A percentile compares a stretch with the other conserved stretches of the same genome.
Evolutionary conservation across 2,797 vertebrate genomes (phyloP).

Genomic region (Artibeus lituratus): DNA sequence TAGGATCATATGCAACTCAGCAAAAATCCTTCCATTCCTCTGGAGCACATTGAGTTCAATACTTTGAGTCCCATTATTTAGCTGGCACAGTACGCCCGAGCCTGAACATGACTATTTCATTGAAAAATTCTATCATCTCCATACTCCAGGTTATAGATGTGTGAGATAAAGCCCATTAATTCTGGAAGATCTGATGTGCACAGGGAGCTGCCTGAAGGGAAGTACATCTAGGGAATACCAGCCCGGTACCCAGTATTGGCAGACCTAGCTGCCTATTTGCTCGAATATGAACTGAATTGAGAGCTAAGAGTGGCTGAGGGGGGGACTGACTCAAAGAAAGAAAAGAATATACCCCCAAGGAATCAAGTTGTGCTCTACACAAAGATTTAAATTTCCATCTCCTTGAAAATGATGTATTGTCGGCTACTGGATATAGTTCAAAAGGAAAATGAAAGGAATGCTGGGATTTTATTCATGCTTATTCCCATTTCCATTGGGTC

Average conservation of each 20-base stretch:
- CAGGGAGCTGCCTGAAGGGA: not conserved
- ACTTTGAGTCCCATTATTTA: not conserved
- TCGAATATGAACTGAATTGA: not conserved
- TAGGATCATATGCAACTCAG: not conserved
- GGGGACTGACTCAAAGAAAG: not conserved
- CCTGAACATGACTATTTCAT: not conserved
- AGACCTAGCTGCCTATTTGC: not conserved
- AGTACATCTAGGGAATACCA: not conserved
- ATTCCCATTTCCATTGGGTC: not conserved
- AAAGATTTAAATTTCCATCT: constrained; percentile 26
- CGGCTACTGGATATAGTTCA: not conserved
- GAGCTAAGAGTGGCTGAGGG: not conserved
- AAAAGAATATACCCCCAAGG: not conserved
- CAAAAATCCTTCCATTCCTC: not conserved
- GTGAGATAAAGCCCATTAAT: not conserved
- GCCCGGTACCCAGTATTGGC: not conserved
- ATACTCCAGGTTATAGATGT: not conserved
- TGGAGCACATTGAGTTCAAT: not conserved
- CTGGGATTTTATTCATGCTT: not conserved
- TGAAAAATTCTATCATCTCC: not conserved
- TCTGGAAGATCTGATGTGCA: not conserved
- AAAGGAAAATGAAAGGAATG: not conserved
- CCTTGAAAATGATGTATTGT: not conserved
- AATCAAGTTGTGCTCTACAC: constrained; percentile 7
- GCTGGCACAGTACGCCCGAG: not conserved